Percentiles rank a stretch among this genome's conserved stretches.
Conservation (phyloP, 2,888 invertebrate genomes). For the Gisinianus flammeolus region DNA sequence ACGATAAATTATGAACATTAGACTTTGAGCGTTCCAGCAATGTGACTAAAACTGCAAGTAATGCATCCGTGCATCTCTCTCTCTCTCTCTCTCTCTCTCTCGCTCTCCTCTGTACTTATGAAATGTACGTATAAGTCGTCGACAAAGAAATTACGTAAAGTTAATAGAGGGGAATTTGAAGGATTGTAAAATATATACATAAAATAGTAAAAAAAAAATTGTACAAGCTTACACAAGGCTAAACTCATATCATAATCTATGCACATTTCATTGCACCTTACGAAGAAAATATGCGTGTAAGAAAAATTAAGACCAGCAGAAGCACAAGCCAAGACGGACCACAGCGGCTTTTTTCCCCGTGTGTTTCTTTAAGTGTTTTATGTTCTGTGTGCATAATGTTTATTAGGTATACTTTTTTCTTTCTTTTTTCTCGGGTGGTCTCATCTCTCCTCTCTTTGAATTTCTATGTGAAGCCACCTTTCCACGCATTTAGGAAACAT, state of each 20-base stretch:
- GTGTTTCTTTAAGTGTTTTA: neutral
- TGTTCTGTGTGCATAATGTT: neutral
- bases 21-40: neutral
- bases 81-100: no score
- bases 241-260: neutral
- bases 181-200: neutral
- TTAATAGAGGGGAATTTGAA: neutral
- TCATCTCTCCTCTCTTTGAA: neutral
- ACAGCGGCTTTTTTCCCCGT: neutral
- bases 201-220: neutral
- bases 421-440: neutral
- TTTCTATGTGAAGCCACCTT: neutral
- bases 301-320: no score
- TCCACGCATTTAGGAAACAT: no score
- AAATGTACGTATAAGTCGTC: neutral
- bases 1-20: constrained; percentile 14
- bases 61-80: neutral
- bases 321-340: neutral
- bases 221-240: no score
- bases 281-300: no score
- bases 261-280: neutral
- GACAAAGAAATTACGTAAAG: neutral
- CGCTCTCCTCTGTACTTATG: no score
- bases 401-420: neutral
- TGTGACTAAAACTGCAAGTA: neutral